Evolutionary conservation across 2,888 invertebrate species (phyloP).

Genomic region (Papilio protenor): DNA sequence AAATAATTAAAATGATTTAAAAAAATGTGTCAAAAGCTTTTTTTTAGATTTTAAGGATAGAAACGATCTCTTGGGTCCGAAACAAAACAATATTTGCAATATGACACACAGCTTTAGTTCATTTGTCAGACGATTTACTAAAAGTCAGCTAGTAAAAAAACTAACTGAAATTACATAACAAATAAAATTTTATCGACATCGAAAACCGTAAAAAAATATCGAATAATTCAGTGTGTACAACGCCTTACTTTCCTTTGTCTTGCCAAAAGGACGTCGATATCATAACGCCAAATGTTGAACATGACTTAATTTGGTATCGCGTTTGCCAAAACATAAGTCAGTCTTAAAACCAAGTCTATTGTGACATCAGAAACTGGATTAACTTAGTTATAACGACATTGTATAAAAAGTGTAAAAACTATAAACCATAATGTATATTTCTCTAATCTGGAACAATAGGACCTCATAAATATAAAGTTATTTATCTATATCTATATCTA

Average conservation of each 20-base stretch:
- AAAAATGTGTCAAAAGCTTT: background rate
- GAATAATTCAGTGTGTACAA: constrained; percentile 1
- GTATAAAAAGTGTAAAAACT: background rate
- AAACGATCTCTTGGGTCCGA: background rate
- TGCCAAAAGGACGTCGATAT: constrained; percentile 29
- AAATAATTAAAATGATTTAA: background rate
- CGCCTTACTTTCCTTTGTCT: constrained; percentile 38
- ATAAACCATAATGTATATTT: background rate
- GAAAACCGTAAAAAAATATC: constrained; percentile 21
- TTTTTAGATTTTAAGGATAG: background rate
- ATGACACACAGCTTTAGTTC: background rate
- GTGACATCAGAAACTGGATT: constrained; percentile 15
- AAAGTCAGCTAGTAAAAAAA: background rate
- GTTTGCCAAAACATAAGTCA: constrained; percentile 36
- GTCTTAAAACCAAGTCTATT: constrained; percentile 33
- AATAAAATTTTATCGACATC: constrained; percentile 10
- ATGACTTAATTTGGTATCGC: constrained; percentile 35
- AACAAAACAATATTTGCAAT: background rate
- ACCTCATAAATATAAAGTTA: too few relatives aligned
- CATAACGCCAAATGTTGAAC: constrained; percentile 11
- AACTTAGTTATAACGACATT: constrained; percentile 6
- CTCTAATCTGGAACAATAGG: background rate
- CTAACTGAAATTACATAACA: background rate
- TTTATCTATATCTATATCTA: too few relatives aligned
- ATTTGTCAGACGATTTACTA: background rate